Evolutionary conservation across 2,113 vertebrate genomes (phyloP).

Genomic region (Proteles cristata): DNA sequence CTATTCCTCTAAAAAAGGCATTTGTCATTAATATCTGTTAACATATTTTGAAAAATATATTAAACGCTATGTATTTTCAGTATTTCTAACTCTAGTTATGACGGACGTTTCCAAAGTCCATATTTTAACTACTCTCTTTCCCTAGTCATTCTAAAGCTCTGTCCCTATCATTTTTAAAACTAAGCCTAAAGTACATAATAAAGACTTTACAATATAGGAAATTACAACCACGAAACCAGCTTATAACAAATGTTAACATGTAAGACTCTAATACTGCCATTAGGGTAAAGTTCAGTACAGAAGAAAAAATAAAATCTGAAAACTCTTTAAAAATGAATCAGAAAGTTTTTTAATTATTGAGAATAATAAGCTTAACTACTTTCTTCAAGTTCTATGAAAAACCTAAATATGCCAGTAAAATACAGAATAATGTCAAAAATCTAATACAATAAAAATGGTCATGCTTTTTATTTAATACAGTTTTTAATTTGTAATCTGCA

Average conservation of each 20-base stretch:
- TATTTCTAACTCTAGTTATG: neutral
- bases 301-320: neutral
- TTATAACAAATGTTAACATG: constrained; percentile 34
- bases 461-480: neutral
- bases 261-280: constrained; percentile 9
- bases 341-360: constrained; percentile 24
- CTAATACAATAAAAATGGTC: neutral
- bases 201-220: neutral
- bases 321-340: neutral
- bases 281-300: neutral
- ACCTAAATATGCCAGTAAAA: constrained; percentile 11
- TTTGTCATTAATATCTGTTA: neutral
- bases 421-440: neutral
- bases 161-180: neutral
- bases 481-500: constrained; percentile 15
- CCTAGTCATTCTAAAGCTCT: neutral
- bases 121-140: neutral
- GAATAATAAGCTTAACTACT: neutral
- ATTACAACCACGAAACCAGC: neutral
- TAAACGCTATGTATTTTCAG: constrained; percentile 12
- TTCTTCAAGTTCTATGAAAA: constrained; percentile 26
- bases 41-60: constrained; percentile 15
- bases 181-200: neutral
- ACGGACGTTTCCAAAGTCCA: neutral
- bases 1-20: constrained; percentile 17